Base-by-base conservation (phyloP, 2,888 invertebrate species). In the Sinohyriopsis cumingii region DNA sequence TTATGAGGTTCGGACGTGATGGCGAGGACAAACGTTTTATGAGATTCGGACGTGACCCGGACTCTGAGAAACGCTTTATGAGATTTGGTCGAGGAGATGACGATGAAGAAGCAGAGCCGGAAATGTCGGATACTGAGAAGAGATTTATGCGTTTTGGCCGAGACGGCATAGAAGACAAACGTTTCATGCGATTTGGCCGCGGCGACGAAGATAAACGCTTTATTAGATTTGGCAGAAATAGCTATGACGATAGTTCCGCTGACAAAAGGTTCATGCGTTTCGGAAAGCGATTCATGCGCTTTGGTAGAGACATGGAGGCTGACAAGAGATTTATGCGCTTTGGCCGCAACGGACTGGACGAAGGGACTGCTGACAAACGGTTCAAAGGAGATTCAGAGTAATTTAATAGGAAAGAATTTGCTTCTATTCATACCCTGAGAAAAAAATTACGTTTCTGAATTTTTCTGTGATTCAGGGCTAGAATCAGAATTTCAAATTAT, bases 131-230 rank as follows among this genome's bases (percentile, higher is more conserved):
- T 53, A 73, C 68, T 55, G 77, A 77, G 18, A 81, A 81, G 68
- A 64, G 85, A 60, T 84, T 86, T 65, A 85, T 86, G 83, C 71
- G 85, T 59, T 86, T 86, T 65, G 86, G 84, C 5, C 72, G 79
- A 65, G 66, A 72, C 60, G 68, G 68, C 3, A 59, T 69, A 61
- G 76, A 76, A 5, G 71, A 76, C 45, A 79, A 80, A 72, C 63
- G 79, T n/a, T 81, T 79, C 25, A 80, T 79, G 79, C 60, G 76
- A 53, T 78, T 79, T 33, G 82, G 78, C 55, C 72, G 77, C 55
- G 67, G 67, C 22, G 71, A 73, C 25, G 68, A 66, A 33, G 82
- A 82, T 24, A 86, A 86, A 69, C 64, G 85, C 5, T 86, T 84
- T 67, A 84, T 86, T 84, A 70, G 85, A 64, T 84, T 85, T 72